Conservation (phyloP, 2,888 invertebrate genomes). For the Stenotaenia linearis region DNA sequence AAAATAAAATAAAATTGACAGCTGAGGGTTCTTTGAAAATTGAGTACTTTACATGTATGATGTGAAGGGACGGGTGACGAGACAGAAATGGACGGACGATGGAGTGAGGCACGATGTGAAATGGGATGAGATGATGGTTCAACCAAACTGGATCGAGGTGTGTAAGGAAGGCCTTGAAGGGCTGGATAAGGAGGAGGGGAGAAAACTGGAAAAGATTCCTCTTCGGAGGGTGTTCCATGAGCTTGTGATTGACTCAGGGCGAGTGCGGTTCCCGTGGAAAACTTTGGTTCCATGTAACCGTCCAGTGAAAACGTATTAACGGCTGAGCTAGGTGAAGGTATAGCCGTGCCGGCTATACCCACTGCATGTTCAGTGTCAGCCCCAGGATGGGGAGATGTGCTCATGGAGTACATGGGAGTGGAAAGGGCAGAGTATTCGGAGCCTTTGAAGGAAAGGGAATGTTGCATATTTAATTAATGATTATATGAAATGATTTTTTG, state of each 20-base stretch:
- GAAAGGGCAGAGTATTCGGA: constrained; percentile 40
- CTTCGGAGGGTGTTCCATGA: constrained; percentile 41
- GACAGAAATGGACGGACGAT: constrained; percentile 67
- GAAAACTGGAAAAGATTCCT: constrained; percentile 75
- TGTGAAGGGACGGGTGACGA: constrained; percentile 71
- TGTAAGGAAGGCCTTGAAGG: constrained; percentile 33
- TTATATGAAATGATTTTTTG: constrained; percentile 4
- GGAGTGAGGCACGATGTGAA: constrained; percentile 33
- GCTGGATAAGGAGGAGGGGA: constrained; percentile 65
- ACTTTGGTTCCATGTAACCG: constrained; percentile 74
- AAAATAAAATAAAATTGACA: too few species aligned
- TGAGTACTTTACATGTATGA: constrained; percentile 72
- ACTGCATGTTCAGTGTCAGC: constrained; percentile 35
- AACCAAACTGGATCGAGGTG: constrained; percentile 35
- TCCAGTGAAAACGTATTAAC: constrained; percentile 77
- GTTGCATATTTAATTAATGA: constrained; percentile 1
- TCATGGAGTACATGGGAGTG: constrained; percentile 40
- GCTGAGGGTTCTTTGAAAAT: background rate
- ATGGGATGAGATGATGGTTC: constrained; percentile 32
- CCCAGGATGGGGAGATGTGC: constrained; percentile 39
- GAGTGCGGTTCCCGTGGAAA: constrained; percentile 52
- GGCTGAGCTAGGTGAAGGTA: constrained; percentile 77
- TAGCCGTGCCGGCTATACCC: constrained; percentile 40
- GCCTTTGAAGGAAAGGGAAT: constrained; percentile 32
- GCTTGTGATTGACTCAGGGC: constrained; percentile 28